These are phyloP conservation scores for Salticus scenicus DNA, from an alignment of 2,888 invertebrate genomes.

Conservation along the genomic window DNA sequence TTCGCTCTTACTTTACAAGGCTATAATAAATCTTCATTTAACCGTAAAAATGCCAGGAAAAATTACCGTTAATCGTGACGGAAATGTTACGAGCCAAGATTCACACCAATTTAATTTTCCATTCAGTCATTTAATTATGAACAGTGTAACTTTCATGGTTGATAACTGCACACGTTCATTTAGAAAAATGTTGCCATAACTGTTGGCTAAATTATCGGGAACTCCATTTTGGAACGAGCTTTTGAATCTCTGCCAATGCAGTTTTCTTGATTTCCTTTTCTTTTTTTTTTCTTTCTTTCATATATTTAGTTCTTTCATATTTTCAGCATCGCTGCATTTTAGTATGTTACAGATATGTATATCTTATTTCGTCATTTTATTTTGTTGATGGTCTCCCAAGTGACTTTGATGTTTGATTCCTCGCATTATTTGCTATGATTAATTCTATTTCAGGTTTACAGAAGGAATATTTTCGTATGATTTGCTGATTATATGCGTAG, in stretches of 20 bases:
- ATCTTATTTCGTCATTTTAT: too few relatives aligned
- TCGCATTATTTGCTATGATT: too few relatives aligned
- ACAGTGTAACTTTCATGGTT: background rate
- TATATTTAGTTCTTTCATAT: background rate
- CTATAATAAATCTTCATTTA: background rate
- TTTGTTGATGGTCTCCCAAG: too few relatives aligned
- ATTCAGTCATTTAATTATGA: background rate
- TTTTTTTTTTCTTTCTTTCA: background rate
- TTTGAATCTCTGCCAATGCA: background rate
- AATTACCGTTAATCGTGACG: background rate
- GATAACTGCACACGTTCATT: background rate
- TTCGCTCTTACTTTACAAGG: background rate
- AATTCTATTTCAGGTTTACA: too few relatives aligned
- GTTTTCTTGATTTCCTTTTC: background rate
- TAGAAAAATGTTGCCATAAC: background rate
- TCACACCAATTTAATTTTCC: background rate
- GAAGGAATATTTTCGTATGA: too few relatives aligned
- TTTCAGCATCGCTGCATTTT: too few relatives aligned
- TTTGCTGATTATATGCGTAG: too few relatives aligned
- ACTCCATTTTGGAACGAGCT: background rate
- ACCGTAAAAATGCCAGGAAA: background rate
- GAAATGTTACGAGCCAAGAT: background rate
- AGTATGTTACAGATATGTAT: too few relatives aligned
- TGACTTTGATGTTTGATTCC: too few relatives aligned
- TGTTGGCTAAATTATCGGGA: background rate